A percentile compares a stretch with the other conserved stretches of the same genome.
phyloP scores from a whole-genome alignment of 1,140 invertebrate genomes.

The Antheraea pernyi region DNA sequence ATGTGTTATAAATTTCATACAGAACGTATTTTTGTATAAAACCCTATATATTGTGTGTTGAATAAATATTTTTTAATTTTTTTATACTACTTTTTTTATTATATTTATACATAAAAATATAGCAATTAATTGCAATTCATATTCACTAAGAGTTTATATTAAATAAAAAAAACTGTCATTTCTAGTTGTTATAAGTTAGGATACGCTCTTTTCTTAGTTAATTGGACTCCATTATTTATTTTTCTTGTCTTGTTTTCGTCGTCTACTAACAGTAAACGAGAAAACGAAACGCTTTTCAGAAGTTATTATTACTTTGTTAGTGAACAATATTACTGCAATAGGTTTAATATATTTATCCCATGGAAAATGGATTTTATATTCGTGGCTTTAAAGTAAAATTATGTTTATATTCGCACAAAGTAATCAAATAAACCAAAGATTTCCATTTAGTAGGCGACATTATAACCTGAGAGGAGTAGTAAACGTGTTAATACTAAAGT shows the following conservation, averaged over 20 bases:
- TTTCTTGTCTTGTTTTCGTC: conserved; percentile 45
- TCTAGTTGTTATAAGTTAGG: conserved; percentile 18
- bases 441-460: too few species aligned
- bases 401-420: too few species aligned
- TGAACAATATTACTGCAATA: conserved; percentile 18
- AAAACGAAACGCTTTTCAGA: conserved; percentile 39
- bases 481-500: background rate
- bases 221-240: conserved; percentile 58
- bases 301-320: conserved; percentile 33
- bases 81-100: too few species aligned
- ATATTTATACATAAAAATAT: background rate
- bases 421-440: too few species aligned
- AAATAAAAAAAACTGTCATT: conserved; percentile 2
- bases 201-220: conserved; percentile 49
- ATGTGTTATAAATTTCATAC: too few species aligned
- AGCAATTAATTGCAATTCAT: background rate
- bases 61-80: too few species aligned
- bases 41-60: too few species aligned
- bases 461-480: too few species aligned
- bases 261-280: conserved; percentile 38
- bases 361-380: background rate
- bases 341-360: background rate
- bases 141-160: too few species aligned
- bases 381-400: too few species aligned
- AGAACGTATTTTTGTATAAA: too few species aligned